Base-by-base conservation (phyloP, 2,888 invertebrate species). In the Andrena bicolor region DNA sequence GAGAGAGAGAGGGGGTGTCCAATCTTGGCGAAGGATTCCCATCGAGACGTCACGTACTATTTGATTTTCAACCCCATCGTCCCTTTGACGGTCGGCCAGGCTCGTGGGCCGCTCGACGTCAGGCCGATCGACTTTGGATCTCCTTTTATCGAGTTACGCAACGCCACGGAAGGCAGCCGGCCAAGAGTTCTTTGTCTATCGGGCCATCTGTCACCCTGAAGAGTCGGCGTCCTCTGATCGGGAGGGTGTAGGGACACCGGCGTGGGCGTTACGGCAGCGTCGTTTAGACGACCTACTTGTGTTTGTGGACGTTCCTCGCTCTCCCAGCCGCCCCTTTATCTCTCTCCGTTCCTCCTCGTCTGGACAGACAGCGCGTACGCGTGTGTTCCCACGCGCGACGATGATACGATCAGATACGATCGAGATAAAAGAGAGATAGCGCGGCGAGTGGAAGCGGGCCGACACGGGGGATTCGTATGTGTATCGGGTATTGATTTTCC, bases 401-500 rank as follows among this genome's bases (percentile, higher is more conserved):
- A 61, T 83, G 76, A 85, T 86, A 85, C 85, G 66, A 53, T n/a
- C 83, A 86, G 86, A 91, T 91, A 89, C 86, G 88, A 91, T 91
- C 89, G 90, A 85, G 91, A 92, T 92, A 91, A 91, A 90, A 90
- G 89, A 73, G 87, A 90, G 91, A 92, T 90, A 92, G 88, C 85
- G 86, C 86, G 88, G 86, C 88, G 88, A 90, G 90, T 83, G 89
- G 86, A 84, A 91, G 83, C 89, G 87, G 82, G 86, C 89, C 90
- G 41, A 41, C 41, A 89, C 84, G 70, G 90, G 88, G 56, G 86
- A 89, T 85, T 72, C 66, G 87, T 90, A 60, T 35, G 88, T 91
- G 82, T 89, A 92, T 92, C 87, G 91, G 84, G 91, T 92, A 93
- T 93, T 90, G 93, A 92, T 92, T 91, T 92, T 91, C 88, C 84